phyloP scores from a whole-genome alignment of 2,113 vertebrate genomes.

The Archilochus colubris region DNA sequence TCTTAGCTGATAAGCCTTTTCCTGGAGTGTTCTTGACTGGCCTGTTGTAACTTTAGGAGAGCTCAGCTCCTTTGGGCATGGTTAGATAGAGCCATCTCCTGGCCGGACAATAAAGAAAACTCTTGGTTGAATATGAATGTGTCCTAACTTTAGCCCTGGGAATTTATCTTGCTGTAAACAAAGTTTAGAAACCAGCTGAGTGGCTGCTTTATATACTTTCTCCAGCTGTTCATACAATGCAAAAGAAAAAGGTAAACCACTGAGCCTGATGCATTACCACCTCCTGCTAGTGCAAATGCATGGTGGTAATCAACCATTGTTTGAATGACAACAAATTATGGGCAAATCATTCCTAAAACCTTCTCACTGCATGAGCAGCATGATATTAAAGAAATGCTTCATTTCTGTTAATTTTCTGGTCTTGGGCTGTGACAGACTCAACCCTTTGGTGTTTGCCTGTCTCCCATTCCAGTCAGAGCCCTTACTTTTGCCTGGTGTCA shows the following conservation, averaged over 20 bases:
- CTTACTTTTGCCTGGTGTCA: not conserved
- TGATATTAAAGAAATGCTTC: not conserved
- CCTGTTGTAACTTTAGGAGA: not conserved
- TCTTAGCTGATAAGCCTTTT: not conserved
- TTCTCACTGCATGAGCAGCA: not conserved
- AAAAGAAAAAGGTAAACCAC: not conserved
- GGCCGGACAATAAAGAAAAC: constrained; percentile 5
- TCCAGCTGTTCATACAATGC: too few relatives aligned
- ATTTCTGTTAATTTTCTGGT: not conserved
- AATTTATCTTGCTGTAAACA: not conserved
- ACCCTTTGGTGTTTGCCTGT: not conserved
- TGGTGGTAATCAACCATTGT: not conserved
- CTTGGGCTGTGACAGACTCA: not conserved
- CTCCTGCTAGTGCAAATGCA: not conserved
- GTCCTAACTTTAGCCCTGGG: not conserved
- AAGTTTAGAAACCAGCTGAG: not conserved
- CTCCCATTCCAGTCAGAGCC: not conserved
- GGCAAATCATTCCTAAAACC: not conserved
- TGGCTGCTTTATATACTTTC: not conserved
- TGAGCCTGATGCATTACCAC: fast-evolving
- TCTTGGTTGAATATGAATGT: not conserved
- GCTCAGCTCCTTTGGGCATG: not conserved
- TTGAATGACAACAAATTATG: not conserved
- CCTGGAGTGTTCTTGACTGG: not conserved
- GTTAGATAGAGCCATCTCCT: constrained; percentile 59